These are phyloP conservation scores for Onthophagus taurus DNA, from an alignment of 1,140 invertebrate species.

Conservation along the genomic window DNA sequence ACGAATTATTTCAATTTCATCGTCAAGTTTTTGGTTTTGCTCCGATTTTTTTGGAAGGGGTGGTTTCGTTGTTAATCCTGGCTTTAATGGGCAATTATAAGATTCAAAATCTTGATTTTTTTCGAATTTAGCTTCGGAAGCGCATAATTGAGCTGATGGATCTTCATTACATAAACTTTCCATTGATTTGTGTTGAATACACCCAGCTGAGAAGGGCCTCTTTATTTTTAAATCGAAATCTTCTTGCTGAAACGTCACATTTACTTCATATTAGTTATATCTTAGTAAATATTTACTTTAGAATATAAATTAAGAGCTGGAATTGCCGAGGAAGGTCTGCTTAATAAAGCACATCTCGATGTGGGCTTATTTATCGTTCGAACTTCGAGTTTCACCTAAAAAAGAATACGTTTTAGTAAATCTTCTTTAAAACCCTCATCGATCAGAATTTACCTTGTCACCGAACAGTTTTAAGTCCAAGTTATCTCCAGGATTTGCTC, in stretches of 20 bases:
- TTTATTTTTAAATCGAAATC: too few relatives aligned
- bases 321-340: conserved; percentile 25
- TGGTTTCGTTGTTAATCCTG: conserved; percentile 24
- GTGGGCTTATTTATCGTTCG: conserved; percentile 22
- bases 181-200: conserved; percentile 15
- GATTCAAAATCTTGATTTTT: not conserved
- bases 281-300: conserved; percentile 12
- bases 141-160: not conserved
- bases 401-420: not conserved
- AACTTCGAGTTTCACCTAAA: conserved; percentile 25
- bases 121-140: not conserved
- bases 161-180: conserved; percentile 16
- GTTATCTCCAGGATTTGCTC: not conserved
- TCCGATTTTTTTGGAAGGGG: conserved; percentile 23
- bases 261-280: not conserved
- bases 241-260: conserved; percentile 17
- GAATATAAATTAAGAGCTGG: conserved; percentile 21
- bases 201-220: not conserved
- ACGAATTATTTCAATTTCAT: conserved; percentile 8
- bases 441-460: conserved; percentile 16
- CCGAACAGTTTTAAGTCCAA: conserved; percentile 18
- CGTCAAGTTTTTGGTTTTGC: not conserved
- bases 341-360: conserved; percentile 20
- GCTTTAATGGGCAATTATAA: conserved; percentile 12
- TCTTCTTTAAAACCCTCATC: too few relatives aligned